Percentiles rank a stretch among this genome's conserved stretches.
Evolutionary conservation across 2,888 invertebrate genomes (phyloP).

Genomic region (Nomada lathburiana): DNA sequence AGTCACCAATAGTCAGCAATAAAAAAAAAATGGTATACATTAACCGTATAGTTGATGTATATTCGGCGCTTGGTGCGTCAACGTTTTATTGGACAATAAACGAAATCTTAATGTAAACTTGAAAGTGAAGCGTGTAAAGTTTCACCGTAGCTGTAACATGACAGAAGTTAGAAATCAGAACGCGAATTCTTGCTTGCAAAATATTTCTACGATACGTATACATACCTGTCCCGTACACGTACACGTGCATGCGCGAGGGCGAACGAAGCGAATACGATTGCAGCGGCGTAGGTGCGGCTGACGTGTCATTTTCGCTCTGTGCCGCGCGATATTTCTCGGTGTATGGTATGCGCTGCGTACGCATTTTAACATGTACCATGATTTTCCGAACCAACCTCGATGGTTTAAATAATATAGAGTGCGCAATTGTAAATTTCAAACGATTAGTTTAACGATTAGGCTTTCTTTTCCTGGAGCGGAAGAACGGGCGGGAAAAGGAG

Average conservation of each 20-base stretch:
- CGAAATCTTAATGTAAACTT: no score
- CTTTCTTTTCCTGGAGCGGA: no score
- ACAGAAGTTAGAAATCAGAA: background rate
- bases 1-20: no score
- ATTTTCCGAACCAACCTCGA: background rate
- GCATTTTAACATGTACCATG: no score
- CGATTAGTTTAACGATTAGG: no score
- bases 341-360: background rate
- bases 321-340: conserved; percentile 2
- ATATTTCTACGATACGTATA: background rate
- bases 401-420: background rate
- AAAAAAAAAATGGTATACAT: no score
- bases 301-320: conserved; percentile 13
- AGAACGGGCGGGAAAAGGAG: no score
- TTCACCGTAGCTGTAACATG: background rate
- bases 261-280: background rate
- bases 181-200: background rate
- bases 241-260: background rate
- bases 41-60: no score
- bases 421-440: background rate
- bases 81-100: no score
- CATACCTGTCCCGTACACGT: background rate
- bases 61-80: no score
- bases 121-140: background rate
- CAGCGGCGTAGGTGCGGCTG: conserved; percentile 14